Base-by-base conservation (phyloP, 2,888 invertebrate genomes). In the Aporophyla lueneburgensis region DNA sequence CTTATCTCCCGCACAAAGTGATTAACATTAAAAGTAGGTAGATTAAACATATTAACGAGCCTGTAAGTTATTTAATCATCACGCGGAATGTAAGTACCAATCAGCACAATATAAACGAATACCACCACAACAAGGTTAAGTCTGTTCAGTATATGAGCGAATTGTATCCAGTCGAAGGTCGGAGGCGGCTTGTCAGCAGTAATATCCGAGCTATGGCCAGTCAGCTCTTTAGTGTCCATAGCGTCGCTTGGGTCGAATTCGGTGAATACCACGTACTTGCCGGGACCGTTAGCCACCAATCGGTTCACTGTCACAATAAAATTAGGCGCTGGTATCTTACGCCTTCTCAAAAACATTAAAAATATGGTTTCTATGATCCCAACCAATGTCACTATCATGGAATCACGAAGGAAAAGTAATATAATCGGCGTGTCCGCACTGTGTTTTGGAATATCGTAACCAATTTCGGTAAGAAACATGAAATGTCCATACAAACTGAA, bases 401-500 rank as follows among this genome's bases (percentile, higher is more conserved):
- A 96, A 81, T 96, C 96, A 33, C 96, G 93, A 4, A 96, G 87
- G 75, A 96, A 96, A 72, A 95, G 84, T 76, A 96, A 85, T 76
- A 98, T 94, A 74, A 97, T 96, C 2, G 98, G 98, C 49, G 97
- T 95, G 24, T 96, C 96, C 1, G 95, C 92, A 74, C 97, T 97
- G 89, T 97, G 97, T 78, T 97, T 95, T 5, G 98, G 98, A 54
- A 98, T 92, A 74, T 96, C 93, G 93, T 97, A 97, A 24, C 97
- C 97, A 24, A 98, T 92, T 90, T 97, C 97, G 65, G 97, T 97
- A 1, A 97, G 91, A 88, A 97, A 97, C 43, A 97, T 90, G 76
- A 97, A 97, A 89, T 98, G 97, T 21, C 97, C 96, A 62, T 97
- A 95, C n/a, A 98, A 94, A 89, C 97, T 97, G 63, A 97, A 95